Base-by-base conservation (phyloP, 2,888 invertebrate species). In the Phrixothrix hirtus region DNA sequence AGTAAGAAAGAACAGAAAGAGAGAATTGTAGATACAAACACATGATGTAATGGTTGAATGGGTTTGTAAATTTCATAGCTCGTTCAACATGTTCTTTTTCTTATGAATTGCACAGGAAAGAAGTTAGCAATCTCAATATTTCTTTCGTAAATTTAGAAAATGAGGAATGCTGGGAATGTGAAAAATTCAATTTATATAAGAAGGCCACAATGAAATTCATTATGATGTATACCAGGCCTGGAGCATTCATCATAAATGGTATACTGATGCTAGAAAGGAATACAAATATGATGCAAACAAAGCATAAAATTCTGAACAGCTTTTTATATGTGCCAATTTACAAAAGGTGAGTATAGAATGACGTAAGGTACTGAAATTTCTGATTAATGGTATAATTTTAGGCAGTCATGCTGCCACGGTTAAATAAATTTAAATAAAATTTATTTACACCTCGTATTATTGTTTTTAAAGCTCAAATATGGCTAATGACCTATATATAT, bases 161-260 rank as follows among this genome's bases (percentile, higher is more conserved):
- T 41, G 53, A 58, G 38, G 56, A 58, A 41, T 58, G 56, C 34
- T 55, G 36, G 39, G 29, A 29, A 13, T 57, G 57, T 39, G 48
- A 54, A 44, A 29, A 37, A n/a, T 54, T 41, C 42, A 21, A 27
- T 34, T 46, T 25, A 13, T 49, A 57, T 34, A 45, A 49, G 35
- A 55, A 55, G 25, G 25, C 5, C 37, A 32, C 31, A 7, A 35
- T 27, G 26, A 38, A 15, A 5, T 4, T 3, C 10, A 37, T 37
- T 49, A 44, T 32, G 27, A 46, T 34, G 32, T 31, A 34, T 51
- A 51, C 32, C 39, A 39, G 29, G 11, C 26, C 9, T 49, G 31
- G 30, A 49, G 38, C 10, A 6, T 37, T 17, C 49, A 54, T 43
- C 27, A 30, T 14, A 27, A 32, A 21, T 37, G 49, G 32, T 49